Evolutionary conservation across 2,888 invertebrate species (phyloP).

Genomic region (Sarcophaga variegata): DNA sequence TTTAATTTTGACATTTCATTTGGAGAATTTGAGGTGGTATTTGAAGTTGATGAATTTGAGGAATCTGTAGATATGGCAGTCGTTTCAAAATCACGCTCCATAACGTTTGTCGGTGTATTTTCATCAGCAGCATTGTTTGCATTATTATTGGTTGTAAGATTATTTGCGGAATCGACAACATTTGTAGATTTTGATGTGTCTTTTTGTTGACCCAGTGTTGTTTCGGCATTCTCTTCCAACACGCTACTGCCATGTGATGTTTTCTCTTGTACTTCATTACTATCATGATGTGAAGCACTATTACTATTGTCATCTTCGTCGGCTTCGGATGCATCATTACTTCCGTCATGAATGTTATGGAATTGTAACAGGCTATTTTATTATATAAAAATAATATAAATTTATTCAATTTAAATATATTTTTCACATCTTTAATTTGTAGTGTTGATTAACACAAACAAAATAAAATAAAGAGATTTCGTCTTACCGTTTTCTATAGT

Average conservation of each 20-base stretch:
- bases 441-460: no score
- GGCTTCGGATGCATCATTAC: constrained; percentile 78
- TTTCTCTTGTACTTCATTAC: constrained; percentile 69
- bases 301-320: constrained; percentile 78
- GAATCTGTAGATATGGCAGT: constrained; percentile 58
- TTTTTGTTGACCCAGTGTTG: constrained; percentile 39
- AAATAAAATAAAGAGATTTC: background rate
- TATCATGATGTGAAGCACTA: constrained; percentile 65
- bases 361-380: constrained; percentile 85
- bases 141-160: constrained; percentile 5
- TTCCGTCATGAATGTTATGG: constrained; percentile 85
- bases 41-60: constrained; percentile 55
- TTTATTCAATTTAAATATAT: no score
- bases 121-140: constrained; percentile 7
- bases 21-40: constrained; percentile 56
- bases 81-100: constrained; percentile 58
- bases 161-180: background rate
- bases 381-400: background rate
- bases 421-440: no score
- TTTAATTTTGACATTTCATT: constrained; percentile 80
- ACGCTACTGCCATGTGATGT: constrained; percentile 68
- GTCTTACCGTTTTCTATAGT: constrained; percentile 85
- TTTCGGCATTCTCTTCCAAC: constrained; percentile 19
- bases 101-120: constrained; percentile 6
- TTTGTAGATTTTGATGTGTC: constrained; percentile 3